These are phyloP conservation scores for Vicugna pacos DNA, from an alignment of 2,113 vertebrate genomes.

Conservation along the genomic window DNA sequence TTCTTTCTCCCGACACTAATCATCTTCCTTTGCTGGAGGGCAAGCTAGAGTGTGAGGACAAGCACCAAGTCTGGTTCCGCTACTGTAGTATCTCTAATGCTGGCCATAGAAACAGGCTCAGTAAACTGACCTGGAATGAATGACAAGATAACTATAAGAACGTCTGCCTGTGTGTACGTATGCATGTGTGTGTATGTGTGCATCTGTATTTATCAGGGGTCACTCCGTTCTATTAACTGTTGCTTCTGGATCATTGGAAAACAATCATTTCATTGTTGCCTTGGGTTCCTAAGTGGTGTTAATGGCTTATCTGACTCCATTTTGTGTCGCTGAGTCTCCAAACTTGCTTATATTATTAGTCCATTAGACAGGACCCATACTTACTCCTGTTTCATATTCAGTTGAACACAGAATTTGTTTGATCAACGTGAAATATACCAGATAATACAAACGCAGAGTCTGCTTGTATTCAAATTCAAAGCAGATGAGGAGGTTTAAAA, in stretches of 20 bases:
- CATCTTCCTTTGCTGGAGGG: neutral
- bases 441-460: neutral
- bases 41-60: neutral
- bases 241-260: neutral
- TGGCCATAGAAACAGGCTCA: neutral
- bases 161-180: neutral
- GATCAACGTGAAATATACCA: neutral
- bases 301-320: neutral
- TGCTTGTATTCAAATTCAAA: slow-evolving; percentile 31
- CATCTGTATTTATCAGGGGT: neutral
- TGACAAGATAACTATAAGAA: neutral
- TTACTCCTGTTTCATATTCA: neutral
- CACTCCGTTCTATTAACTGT: neutral
- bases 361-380: neutral
- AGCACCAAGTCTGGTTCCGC: neutral
- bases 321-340: neutral
- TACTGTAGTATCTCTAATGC: neutral
- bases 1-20: neutral
- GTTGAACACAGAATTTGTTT: neutral
- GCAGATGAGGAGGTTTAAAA: neutral
- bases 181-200: neutral
- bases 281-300: neutral
- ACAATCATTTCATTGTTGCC: neutral
- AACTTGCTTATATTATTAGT: neutral
- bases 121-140: neutral